These are phyloP conservation scores for Lithobates sylvaticus DNA, from an alignment of 2,797 vertebrate genomes.

Conservation along the genomic window DNA sequence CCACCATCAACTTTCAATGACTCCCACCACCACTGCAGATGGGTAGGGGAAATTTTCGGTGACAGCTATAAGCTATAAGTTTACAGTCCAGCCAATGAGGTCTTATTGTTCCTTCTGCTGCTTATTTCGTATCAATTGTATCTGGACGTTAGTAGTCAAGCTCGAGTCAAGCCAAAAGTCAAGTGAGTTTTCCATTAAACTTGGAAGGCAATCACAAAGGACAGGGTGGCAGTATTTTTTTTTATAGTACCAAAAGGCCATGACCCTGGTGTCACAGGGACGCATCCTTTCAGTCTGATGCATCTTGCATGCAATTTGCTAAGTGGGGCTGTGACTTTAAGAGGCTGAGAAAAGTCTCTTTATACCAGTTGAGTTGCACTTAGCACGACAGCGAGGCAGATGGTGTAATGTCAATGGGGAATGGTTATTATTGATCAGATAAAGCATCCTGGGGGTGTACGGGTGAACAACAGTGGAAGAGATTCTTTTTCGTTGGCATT, in stretches of 20 bases:
- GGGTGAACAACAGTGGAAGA: constrained; percentile 22
- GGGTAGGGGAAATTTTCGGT: too few relatives aligned
- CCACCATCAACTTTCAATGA: too few relatives aligned
- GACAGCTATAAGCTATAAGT: too few relatives aligned
- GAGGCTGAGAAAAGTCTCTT: constrained; percentile 67
- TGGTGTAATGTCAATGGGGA: constrained; percentile 89
- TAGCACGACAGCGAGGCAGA: constrained; percentile 88
- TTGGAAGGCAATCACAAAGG: constrained; percentile 19
- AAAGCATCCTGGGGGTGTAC: constrained; percentile 81
- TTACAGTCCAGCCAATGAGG: too few relatives aligned
- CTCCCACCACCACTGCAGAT: too few relatives aligned
- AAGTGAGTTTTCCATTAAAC: constrained; percentile 37
- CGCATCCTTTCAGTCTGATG: constrained; percentile 41
- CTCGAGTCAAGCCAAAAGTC: neutral
- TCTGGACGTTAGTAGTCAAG: neutral
- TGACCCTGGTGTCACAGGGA: constrained; percentile 46
- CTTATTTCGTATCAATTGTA: neutral
- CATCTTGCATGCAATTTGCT: constrained; percentile 50
- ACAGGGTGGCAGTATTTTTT: constrained; percentile 21
- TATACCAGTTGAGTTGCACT: constrained; percentile 78
- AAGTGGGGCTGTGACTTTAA: constrained; percentile 57
- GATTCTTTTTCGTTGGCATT: neutral
- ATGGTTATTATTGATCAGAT: constrained; percentile 90
- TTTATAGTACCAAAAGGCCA: neutral
- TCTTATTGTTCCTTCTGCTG: neutral